A percentile compares a stretch with the other conserved stretches of the same genome.
phyloP scores from a whole-genome alignment of 2,888 invertebrate genomes.

The Trimorus sp. region DNA sequence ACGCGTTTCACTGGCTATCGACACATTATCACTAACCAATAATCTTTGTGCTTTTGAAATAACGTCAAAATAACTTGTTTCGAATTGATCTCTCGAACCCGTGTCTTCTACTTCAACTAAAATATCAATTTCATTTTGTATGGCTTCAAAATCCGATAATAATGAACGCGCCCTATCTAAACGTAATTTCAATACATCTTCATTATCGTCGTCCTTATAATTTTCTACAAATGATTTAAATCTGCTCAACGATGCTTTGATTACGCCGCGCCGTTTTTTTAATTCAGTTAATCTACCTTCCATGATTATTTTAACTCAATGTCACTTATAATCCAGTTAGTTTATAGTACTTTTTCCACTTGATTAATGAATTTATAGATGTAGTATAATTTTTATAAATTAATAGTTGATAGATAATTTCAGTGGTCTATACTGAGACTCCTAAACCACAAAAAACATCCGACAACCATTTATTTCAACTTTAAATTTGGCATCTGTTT shows the following conservation, averaged over 20 bases:
- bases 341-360: not conserved
- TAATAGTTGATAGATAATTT: not conserved
- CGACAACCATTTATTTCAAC: no score
- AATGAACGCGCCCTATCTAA: not conserved
- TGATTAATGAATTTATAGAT: no score
- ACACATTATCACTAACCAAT: no score
- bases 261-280: not conserved
- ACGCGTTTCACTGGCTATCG: no score
- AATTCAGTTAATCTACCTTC: not conserved
- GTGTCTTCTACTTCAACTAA: not conserved
- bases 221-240: not conserved
- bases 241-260: not conserved
- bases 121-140: not conserved
- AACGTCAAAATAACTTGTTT: not conserved
- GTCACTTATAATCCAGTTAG: not conserved
- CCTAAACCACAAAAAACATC: not conserved
- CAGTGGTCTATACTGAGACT: conserved; percentile 1
- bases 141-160: not conserved
- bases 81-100: not conserved
- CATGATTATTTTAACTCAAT: not conserved
- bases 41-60: not conserved
- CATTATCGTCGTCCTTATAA: not conserved
- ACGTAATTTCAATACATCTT: not conserved
- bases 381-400: no score
- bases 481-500: no score